Evolutionary conservation across 2,797 vertebrate species (phyloP).

Genomic region (Hozukius guyotensis): DNA sequence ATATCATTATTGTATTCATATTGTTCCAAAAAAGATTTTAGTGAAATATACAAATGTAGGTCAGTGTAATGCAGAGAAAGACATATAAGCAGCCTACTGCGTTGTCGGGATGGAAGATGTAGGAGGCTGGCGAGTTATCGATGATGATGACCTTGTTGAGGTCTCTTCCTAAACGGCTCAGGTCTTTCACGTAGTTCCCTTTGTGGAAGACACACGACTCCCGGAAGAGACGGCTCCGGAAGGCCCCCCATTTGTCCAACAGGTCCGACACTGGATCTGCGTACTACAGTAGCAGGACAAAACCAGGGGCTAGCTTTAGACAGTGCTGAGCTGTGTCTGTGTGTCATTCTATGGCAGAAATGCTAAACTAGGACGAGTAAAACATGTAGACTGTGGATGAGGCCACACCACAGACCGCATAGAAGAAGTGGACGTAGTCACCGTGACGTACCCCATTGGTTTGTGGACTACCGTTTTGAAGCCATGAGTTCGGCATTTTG

Average conservation of each 20-base stretch:
- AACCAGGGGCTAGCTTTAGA: neutral
- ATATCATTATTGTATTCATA: neutral
- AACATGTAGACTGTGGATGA: neutral
- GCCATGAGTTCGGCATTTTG: no score
- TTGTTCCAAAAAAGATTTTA: neutral
- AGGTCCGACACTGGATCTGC: conserved; percentile 96
- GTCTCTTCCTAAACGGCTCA: conserved; percentile 95
- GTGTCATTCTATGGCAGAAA: neutral
- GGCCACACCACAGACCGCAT: neutral
- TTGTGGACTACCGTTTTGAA: no score
- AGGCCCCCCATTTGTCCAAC: conserved; percentile 95
- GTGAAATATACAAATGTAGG: neutral
- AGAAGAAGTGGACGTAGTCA: no score
- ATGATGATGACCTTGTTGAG: conserved; percentile 94
- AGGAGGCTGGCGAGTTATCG: conserved; percentile 97
- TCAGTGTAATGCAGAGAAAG: neutral
- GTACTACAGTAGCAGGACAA: conserved; percentile 79
- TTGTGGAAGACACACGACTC: conserved; percentile 97
- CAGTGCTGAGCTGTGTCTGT: neutral
- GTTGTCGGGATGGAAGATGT: conserved; percentile 96
- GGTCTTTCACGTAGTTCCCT: conserved; percentile 97
- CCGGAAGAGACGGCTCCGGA: conserved; percentile 93
- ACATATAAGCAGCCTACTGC: conserved; percentile 83
- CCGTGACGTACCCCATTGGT: no score
- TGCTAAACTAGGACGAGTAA: neutral